These are phyloP conservation scores for Calephelis virginiensis DNA, from an alignment of 1,140 invertebrate genomes.

Conservation along the genomic window DNA sequence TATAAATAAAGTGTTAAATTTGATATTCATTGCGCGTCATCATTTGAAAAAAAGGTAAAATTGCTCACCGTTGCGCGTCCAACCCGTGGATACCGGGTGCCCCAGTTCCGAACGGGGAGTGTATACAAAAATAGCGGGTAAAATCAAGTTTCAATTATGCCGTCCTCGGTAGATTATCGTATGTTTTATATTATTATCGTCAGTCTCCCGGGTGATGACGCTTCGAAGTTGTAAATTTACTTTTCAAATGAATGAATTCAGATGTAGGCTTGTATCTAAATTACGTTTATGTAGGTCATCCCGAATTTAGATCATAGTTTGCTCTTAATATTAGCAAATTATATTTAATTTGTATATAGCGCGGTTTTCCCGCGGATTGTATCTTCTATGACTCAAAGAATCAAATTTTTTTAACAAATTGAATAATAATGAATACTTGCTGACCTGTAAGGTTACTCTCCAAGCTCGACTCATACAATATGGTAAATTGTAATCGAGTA, in stretches of 20 bases:
- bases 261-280: neutral
- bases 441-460: too few species aligned
- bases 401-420: too few species aligned
- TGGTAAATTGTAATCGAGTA: too few species aligned
- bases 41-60: slow-evolving; percentile 61
- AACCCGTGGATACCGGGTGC: slow-evolving; percentile 41
- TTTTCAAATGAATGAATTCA: neutral
- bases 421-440: too few species aligned
- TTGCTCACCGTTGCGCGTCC: slow-evolving; percentile 49
- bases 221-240: neutral
- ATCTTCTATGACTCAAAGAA: too few species aligned
- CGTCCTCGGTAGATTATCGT: neutral
- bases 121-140: slow-evolving; percentile 29
- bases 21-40: slow-evolving; percentile 55
- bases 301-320: neutral
- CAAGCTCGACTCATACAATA: too few species aligned
- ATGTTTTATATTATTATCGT: slow-evolving; percentile 14
- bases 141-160: too few species aligned
- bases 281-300: neutral
- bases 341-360: too few species aligned
- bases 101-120: slow-evolving; percentile 33
- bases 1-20: slow-evolving; percentile 46
- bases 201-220: neutral
- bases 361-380: too few species aligned
- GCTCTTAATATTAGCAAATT: too few species aligned